phyloP scores from a whole-genome alignment of 2,797 vertebrate species.

The Aphelocoma californica region DNA sequence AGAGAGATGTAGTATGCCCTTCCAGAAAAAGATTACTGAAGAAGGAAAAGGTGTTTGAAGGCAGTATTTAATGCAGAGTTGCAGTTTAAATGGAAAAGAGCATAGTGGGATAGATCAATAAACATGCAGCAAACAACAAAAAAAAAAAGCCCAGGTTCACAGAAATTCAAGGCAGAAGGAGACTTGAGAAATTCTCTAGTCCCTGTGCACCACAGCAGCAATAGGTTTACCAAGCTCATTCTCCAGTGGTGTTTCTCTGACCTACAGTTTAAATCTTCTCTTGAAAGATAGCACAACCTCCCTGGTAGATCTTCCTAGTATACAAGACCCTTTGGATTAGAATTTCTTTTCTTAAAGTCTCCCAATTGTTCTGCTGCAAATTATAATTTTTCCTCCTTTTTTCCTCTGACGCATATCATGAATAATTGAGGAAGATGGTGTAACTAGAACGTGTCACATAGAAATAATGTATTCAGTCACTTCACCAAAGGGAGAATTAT shows the following conservation, averaged over 20 bases:
- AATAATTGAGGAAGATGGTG: neutral
- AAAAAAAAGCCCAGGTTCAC: neutral
- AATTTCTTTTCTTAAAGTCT: conserved; percentile 14
- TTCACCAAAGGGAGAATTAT: neutral
- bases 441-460: neutral
- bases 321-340: neutral
- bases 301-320: neutral
- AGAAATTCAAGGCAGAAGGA: neutral
- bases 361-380: neutral
- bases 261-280: neutral
- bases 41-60: neutral
- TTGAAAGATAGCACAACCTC: neutral
- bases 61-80: neutral
- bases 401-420: neutral
- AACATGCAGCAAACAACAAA: neutral
- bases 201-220: neutral
- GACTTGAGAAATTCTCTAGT: neutral
- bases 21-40: neutral
- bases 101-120: neutral
- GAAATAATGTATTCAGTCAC: neutral
- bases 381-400: neutral
- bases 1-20: neutral
- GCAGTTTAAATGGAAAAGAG: neutral
- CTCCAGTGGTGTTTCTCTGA: neutral
- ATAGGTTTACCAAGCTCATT: neutral